Evolutionary conservation across 2,113 vertebrate species (phyloP), one percentile per base, ranked within the genome.

Genomic region (Machaerirhynchus nigripectus): DNA sequence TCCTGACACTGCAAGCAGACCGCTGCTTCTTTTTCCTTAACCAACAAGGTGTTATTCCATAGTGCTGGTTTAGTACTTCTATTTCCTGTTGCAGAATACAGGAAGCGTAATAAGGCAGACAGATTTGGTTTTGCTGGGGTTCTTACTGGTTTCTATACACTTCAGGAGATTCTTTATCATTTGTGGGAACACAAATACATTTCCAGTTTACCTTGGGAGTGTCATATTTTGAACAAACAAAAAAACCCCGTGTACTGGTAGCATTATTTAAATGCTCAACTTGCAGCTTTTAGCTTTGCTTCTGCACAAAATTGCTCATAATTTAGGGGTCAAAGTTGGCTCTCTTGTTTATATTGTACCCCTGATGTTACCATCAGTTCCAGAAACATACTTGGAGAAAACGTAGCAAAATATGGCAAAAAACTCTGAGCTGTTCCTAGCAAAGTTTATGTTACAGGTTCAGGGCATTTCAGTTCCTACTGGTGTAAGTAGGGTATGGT

Each of bases 211-310:
- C 14, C 4, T 49, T 33, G 8, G 21, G 10, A 30, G 5, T 28
- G 2, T 46, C 35, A 65, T 71, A 30, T 17, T 59, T 49, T 39
- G 75, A 77, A 35, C 13, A 63, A 70, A 28, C 31, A 52, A 42
- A 44, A 24, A 3, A 1, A 9, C 33, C 7, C 2, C 13, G 3
- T 37, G 9, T 3, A 16, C n/a, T n/a, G 10, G 9, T 53, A 57
- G 17, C 24, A 28, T 33, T 77, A 59, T 63, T 78, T 65, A 82
- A 88, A 30, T 44, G 13, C 4, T 69, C 18, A 53, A 1, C 22
- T 49, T 49, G 46, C 70, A 61, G 2, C 20, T 77, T 86, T 60
- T 60, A 64, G 22, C 30, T 71, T 28, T 79, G 30, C 17, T 61
- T 49, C 35, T 76, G 76, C 16, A 31, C 11, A 12, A 24, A 83